Conservation (phyloP, 2,888 invertebrate genomes). For the Disparrhopalites patrizii region DNA sequence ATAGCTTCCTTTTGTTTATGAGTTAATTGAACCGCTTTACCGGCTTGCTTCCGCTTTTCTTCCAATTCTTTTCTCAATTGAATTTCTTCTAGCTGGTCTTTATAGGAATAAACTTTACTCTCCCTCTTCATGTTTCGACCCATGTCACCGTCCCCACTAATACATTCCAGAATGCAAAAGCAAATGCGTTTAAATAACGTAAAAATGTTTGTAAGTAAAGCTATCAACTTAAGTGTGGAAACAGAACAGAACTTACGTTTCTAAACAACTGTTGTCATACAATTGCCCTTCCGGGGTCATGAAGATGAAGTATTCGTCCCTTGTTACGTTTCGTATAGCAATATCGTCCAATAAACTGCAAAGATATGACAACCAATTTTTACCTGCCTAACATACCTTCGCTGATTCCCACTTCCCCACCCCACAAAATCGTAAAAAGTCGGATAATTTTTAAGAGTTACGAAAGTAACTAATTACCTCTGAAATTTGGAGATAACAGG, state of each 20-base stretch:
- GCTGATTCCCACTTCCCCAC: too few species aligned
- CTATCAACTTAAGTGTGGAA: not conserved
- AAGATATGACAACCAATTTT: slow-evolving; percentile 7
- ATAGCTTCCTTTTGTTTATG: slow-evolving; percentile 90
- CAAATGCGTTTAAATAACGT: not conserved
- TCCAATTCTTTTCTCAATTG: slow-evolving; percentile 88
- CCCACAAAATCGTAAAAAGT: too few species aligned
- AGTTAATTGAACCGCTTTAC: slow-evolving; percentile 65
- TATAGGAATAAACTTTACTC: slow-evolving; percentile 93
- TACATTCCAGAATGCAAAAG: not conserved
- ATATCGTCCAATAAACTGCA: slow-evolving; percentile 59
- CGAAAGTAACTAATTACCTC: too few species aligned
- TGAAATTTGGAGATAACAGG: slow-evolving; percentile 29
- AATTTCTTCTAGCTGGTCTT: slow-evolving; percentile 92
- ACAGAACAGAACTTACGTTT: slow-evolving; percentile 32
- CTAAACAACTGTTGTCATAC: slow-evolving; percentile 76
- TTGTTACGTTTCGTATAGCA: slow-evolving; percentile 66
- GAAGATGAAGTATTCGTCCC: slow-evolving; percentile 75
- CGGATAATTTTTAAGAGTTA: too few species aligned
- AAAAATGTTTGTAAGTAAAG: not conserved
- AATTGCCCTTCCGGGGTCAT: slow-evolving; percentile 83
- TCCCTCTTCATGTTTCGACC: slow-evolving; percentile 79
- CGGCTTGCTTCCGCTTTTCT: slow-evolving; percentile 76
- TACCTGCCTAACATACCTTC: too few species aligned
- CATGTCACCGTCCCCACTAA: slow-evolving; percentile 40